Evolutionary conservation across 1,140 invertebrate species (phyloP).

Genomic region (Oncopodura yosiiana): DNA sequence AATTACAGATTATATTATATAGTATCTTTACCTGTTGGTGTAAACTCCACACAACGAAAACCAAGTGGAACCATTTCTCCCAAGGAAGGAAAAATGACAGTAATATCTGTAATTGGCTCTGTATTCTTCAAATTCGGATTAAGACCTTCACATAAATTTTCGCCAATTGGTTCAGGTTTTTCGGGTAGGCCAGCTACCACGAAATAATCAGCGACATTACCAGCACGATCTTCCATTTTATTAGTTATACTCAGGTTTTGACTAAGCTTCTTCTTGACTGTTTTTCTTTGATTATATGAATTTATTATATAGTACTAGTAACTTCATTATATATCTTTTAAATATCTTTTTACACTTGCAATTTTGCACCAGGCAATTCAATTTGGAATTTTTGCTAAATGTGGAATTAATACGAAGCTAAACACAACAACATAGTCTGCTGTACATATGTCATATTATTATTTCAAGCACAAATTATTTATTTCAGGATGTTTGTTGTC

Average conservation of each 20-base stretch:
- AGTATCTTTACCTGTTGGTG: constrained; percentile 54
- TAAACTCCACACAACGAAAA: constrained; percentile 70
- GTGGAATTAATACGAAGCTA: too few species aligned
- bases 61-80: constrained; percentile 74
- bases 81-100: constrained; percentile 79
- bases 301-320: background rate
- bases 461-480: too few species aligned
- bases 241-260: background rate
- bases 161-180: constrained; percentile 65
- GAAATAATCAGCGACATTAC: constrained; percentile 48
- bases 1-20: too few species aligned
- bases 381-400: too few species aligned
- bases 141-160: constrained; percentile 41
- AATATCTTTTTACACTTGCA: background rate
- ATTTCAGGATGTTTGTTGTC: too few species aligned
- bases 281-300: too few species aligned
- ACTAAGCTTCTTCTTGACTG: too few species aligned
- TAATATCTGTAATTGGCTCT: constrained; percentile 88
- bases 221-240: constrained; percentile 27
- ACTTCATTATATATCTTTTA: background rate
- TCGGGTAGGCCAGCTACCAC: constrained; percentile 89
- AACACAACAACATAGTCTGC: too few species aligned
- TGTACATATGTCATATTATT: too few species aligned
- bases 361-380: too few species aligned
- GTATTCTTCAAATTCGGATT: constrained; percentile 31